A percentile compares a stretch with the other conserved stretches of the same genome.
Conservation (phyloP, 2,888 invertebrate genomes). For the Cacoxenus indagator region DNA sequence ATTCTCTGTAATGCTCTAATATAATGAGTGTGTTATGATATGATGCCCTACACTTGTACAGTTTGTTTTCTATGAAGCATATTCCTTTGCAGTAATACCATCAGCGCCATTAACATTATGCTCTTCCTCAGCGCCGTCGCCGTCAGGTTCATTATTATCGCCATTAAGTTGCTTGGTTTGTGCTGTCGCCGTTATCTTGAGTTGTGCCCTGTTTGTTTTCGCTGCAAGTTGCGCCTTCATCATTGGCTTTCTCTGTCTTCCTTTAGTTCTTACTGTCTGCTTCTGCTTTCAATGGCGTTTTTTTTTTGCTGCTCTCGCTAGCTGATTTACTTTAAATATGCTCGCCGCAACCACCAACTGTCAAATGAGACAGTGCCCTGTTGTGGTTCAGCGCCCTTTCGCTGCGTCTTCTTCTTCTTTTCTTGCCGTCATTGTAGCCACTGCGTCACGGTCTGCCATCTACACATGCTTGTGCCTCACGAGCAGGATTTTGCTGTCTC, state of each 20-base stretch:
- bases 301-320: slow-evolving; percentile 13
- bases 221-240: not conserved
- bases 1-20: too few species aligned
- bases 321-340: slow-evolving; percentile 50
- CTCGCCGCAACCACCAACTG: not conserved
- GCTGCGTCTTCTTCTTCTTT: too few species aligned
- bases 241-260: not conserved
- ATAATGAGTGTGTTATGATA: too few species aligned
- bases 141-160: slow-evolving; percentile 65
- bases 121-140: not conserved
- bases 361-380: not conserved
- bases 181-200: slow-evolving; percentile 44
- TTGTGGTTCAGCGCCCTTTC: not conserved
- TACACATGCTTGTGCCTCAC: too few species aligned
- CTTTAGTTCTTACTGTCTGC: not conserved
- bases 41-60: too few species aligned
- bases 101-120: not conserved
- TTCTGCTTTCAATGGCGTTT: not conserved
- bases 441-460: too few species aligned
- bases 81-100: not conserved
- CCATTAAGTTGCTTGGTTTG: slow-evolving; percentile 61
- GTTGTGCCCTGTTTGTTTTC: slow-evolving; percentile 12
- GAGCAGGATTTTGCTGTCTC: not conserved
- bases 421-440: not conserved
- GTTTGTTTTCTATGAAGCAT: not conserved